phyloP scores from a whole-genome alignment of 2,888 invertebrate species.

The Agrochola litura region DNA sequence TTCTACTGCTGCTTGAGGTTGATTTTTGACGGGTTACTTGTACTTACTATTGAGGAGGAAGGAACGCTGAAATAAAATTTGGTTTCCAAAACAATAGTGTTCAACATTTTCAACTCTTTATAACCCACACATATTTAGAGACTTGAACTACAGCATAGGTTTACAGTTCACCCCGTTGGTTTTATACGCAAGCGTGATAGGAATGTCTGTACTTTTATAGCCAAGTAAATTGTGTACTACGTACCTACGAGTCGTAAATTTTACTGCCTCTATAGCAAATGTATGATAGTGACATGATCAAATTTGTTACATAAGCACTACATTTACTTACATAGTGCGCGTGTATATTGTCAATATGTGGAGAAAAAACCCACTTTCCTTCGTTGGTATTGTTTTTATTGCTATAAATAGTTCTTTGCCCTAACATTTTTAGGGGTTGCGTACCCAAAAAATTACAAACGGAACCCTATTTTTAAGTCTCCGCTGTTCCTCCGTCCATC shows the following conservation, averaged over 20 bases:
- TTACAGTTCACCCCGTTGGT: background rate
- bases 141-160: background rate
- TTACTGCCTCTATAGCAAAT: slow-evolving; percentile 33
- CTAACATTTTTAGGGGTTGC: background rate
- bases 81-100: background rate
- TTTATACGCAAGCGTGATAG: slow-evolving; percentile 7
- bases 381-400: slow-evolving; percentile 14
- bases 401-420: background rate
- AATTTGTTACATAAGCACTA: slow-evolving; percentile 36
- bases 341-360: slow-evolving; percentile 4
- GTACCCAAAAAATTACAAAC: too few species aligned
- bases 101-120: background rate
- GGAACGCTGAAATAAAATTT: background rate
- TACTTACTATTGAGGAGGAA: too few species aligned
- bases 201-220: slow-evolving; percentile 33
- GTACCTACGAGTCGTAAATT: slow-evolving; percentile 40
- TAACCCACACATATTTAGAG: background rate
- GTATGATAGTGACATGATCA: slow-evolving; percentile 32
- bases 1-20: background rate
- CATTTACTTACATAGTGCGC: slow-evolving; percentile 19
- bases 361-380: slow-evolving; percentile 4
- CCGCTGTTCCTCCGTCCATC: too few species aligned
- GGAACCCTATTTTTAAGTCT: too few species aligned
- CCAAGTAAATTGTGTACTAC: slow-evolving; percentile 34
- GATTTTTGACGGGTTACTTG: background rate